Evolutionary conservation across 1,140 invertebrate species (phyloP), one percentile per base, ranked within the genome.

Genomic region (Drosophila repleta): DNA sequence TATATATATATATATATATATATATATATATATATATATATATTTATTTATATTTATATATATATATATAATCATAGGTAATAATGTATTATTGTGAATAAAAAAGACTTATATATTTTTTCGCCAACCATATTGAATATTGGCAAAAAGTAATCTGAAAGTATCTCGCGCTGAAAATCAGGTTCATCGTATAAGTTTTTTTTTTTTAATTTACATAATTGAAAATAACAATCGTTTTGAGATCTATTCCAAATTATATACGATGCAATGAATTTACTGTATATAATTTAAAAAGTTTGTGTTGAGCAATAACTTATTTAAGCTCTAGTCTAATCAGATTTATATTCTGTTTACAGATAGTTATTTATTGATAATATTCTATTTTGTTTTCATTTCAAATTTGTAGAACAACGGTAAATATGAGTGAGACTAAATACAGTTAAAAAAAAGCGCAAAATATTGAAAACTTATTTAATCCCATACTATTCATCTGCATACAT

Each of bases 71-170:
- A n/a, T 65, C 60, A 73, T 55, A 63, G 62, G 53, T 62, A 53
- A 73, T 62, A 84, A 72, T 58, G 66, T 58, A 69, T 76, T 84
- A 76, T 79, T 85, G 80, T 84, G 80, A 84, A 87, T 79, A 76
- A 78, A 71, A 64, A 87, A 85, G 82, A 85, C 82, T 85, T 81
- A 80, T 85, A 85, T 64, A 75, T 69, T 74, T 74, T 81, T 55
- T 71, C 78, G 63, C 77, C 69, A 77, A 78, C 79, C 76, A 66
- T 68, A 78, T 72, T 64, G 32, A 79, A 76, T 46, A 72, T 74
- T 71, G 60, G 48, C 18, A 58, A 61, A 56, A 62, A 11, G 17
- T n/a, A 37, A 39, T 5, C 18, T 48, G 13, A 58, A 39, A 41
- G 20, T 43, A 68, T 68, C 63, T 57, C 63, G 58, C 57, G 60